Base-by-base conservation (phyloP, 2,888 invertebrate genomes). In the Syrista parreyssii region DNA sequence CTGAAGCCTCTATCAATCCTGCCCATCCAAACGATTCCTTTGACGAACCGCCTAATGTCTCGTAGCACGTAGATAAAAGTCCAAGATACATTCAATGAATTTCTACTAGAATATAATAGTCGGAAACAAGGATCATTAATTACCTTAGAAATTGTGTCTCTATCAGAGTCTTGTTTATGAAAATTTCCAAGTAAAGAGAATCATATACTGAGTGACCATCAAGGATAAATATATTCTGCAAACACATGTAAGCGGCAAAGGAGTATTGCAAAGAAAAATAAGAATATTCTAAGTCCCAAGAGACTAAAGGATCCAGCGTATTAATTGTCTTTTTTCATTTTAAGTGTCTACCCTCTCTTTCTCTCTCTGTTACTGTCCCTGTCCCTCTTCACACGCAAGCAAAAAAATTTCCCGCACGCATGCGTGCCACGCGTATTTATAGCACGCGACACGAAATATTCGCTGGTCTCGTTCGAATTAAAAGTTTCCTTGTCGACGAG, bases 391-490 rank as follows among this genome's bases (percentile, higher is more conserved):
- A 71, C 71, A 71, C 71, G 71, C 68, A 1, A 12, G 31, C 71
- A 71, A 71, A 71, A 68, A 71, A 31, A 32, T 71, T 11, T 33
- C 31, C 32, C 71, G 32, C 31, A 33, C 32, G 71, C 32, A 33
- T 71, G 71, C 71, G 71, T 71, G 71, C 31, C 55, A 33, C 9
- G 71, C 71, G 31, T 71, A 71, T 71, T 71, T 71, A 71, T 71
- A 71, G 71, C 71, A 71, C 55, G 55, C 9, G 55, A 40, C 55
- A 55, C 55, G 23, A 23, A 23, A 55, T 55, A 55, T 55, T 55
- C 55, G 2, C 55, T 55, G 23, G 23, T 23, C 23, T 55, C 23
- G 23, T 55, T 55, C 9, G 23, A 55, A 55, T 23, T 55, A 23
- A 55, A 55, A 55, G 23, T 55, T 23, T 55, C 15, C 55, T 55